Base-by-base conservation (phyloP, 2,797 vertebrate species). In the Simalia tracyae region DNA sequence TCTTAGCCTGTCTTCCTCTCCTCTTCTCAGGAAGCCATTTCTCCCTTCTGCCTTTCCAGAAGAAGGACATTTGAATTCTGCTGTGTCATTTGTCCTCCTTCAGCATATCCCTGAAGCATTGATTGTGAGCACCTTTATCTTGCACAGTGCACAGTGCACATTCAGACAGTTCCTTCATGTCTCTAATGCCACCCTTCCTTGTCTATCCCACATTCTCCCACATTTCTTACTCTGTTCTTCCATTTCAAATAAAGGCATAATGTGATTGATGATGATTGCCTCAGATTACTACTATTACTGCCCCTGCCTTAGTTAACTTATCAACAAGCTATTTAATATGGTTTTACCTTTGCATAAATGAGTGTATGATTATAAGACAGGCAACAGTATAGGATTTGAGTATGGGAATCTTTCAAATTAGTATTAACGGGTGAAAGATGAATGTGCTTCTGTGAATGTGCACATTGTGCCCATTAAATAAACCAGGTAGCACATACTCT, bases 351-450 rank as follows among this genome's bases (percentile, higher is more conserved):
- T 81, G 19, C 46, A 46, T 46, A 19, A 81, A 24, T 81, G 72
- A 46, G 17, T 81, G 42, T 81, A 81, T 81, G 19, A 24, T 46
- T 81, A 22, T 76, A 24, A 46, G 19, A 46, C 19, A 81, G 72
- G 72, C 1, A 0, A 68, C 15, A 15, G 28, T 90, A 91, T 90
- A 95, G 54, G 91, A 15, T 76, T 59, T 89, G 66, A 59, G 14
- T 59, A 76, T 11, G 24, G 54, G 54, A 76, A 59, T 76, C 93
- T 94, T 96, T 96, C 89, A 93, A 89, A 93, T 89, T 93, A 88
- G 61, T 92, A 93, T 76, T 54, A 59, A 59, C 28, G 26, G 26
- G 68, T 26, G 61, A 90, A 60, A 81, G 3, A 19, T 36, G 36
- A 36, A 36, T 36, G 36, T 36, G 22, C 54, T 14, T 14, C 8